A percentile compares a stretch with the other conserved stretches of the same genome.
These are phyloP conservation scores for Dicentrarchus labrax DNA, from an alignment of 2,113 vertebrate genomes.

Conservation along the genomic window DNA sequence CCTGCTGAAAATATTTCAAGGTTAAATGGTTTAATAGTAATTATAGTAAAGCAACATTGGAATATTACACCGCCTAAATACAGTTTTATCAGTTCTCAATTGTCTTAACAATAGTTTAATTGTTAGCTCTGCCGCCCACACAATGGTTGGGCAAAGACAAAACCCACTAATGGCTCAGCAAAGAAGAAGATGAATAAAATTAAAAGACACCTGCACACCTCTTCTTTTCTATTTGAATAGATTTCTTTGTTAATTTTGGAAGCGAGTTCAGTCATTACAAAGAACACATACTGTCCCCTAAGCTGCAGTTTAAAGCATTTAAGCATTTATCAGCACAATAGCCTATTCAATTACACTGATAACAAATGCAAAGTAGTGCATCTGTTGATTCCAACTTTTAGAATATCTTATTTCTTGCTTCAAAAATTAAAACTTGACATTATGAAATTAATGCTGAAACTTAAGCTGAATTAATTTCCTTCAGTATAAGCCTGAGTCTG, in stretches of 20 bases:
- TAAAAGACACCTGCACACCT: slow-evolving; percentile 82
- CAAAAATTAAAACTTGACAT: slow-evolving; percentile 61
- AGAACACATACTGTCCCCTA: slow-evolving; percentile 66
- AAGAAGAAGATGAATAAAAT: slow-evolving; percentile 82
- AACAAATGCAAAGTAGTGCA: slow-evolving; percentile 65
- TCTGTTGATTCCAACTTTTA: slow-evolving; percentile 65
- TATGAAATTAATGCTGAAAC: slow-evolving; percentile 19
- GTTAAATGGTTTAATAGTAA: slow-evolving; percentile 84
- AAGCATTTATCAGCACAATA: slow-evolving; percentile 76
- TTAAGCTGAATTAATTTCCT: slow-evolving; percentile 44
- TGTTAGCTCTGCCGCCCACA: slow-evolving; percentile 81
- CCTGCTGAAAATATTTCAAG: slow-evolving; percentile 55
- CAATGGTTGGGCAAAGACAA: slow-evolving; percentile 74
- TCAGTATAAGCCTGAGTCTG: slow-evolving; percentile 1
- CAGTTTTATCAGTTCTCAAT: slow-evolving; percentile 82
- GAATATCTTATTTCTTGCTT: slow-evolving; percentile 29
- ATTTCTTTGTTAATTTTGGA: slow-evolving; percentile 79
- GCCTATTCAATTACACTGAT: slow-evolving; percentile 73
- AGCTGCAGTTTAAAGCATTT: slow-evolving; percentile 66
- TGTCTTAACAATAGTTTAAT: slow-evolving; percentile 85
- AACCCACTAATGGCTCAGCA: slow-evolving; percentile 76
- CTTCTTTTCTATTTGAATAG: slow-evolving; percentile 72
- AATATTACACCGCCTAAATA: slow-evolving; percentile 75
- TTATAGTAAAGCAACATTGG: slow-evolving; percentile 71
- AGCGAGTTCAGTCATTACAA: slow-evolving; percentile 72